A percentile compares a stretch with the other conserved stretches of the same genome.
Evolutionary conservation across 2,113 vertebrate species (phyloP).

Genomic region (Pterocles gutturalis): DNA sequence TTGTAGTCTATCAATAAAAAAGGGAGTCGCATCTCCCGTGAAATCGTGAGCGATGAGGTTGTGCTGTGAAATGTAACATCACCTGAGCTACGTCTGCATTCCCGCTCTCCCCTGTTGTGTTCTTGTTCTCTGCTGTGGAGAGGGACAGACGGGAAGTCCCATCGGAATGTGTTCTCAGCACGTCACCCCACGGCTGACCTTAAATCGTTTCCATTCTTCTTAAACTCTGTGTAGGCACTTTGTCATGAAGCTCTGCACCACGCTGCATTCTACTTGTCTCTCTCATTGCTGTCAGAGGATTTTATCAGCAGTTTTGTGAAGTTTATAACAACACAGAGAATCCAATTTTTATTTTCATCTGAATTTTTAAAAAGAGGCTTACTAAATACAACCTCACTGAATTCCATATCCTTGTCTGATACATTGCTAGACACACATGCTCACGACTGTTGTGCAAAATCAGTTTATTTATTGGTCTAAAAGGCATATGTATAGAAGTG

Average conservation of each 20-base stretch:
- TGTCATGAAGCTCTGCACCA: neutral
- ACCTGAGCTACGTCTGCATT: rapidly evolving
- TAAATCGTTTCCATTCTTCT: neutral
- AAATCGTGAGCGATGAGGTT: neutral
- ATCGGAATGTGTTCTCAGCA: rapidly evolving
- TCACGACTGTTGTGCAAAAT: neutral
- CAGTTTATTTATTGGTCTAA: no score
- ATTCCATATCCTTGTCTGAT: neutral
- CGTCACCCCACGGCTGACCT: rapidly evolving
- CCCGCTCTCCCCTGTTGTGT: neutral
- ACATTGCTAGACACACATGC: neutral
- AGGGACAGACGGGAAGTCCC: neutral
- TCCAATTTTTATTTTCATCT: neutral
- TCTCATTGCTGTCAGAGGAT: rapidly evolving
- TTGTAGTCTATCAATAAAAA: neutral
- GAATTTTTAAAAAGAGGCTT: neutral
- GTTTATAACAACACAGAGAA: neutral
- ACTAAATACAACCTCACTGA: neutral
- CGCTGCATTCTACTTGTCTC: rapidly evolving
- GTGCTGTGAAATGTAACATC: neutral
- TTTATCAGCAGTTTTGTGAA: neutral
- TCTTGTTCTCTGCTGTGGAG: neutral
- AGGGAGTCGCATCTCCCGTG: neutral
- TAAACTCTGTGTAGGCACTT: neutral
- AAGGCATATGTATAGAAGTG: rapidly evolving